Base-by-base conservation (phyloP, 1,140 invertebrate genomes). In the Bradynema listronoti region DNA sequence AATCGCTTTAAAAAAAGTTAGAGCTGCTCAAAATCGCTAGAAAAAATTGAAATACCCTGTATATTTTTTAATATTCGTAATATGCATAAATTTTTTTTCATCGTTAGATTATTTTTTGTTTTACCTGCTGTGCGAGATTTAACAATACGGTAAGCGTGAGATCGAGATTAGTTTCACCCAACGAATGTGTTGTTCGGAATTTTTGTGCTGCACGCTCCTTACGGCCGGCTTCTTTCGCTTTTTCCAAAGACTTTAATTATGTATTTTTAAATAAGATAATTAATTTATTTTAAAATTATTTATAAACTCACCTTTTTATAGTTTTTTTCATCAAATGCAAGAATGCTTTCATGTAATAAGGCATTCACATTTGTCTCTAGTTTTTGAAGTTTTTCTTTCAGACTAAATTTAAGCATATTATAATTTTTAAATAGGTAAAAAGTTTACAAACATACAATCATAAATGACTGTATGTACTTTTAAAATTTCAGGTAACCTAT, bases 181-280 rank as follows among this genome's bases (percentile, higher is more conserved):
- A 32, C 11, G 27, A 32, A 16, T 60, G 45, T 24, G 39, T 25
- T 34, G 33, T 41, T 3, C 58, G 57, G 25, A 58, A 42, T 45
- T 60, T 60, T 9, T 33, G 39, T 14, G 58, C 53, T 42, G 24
- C 58, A 2, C 79, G 62, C 79, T 98, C 93, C 78, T 94, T 87
- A 6, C 88, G 85, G 0, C 89, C 91, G 14, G 92, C 91, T 81
- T 98, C 92, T 80, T 95, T 94, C 0, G 92, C 93, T 79, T 91
- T 88, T 51, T 91, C 87, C 30, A 98, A 79, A 0, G 91, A 86
- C 70, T 82, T 30, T 5, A 24, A 50, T 47, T 9, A 7, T 11
- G 29, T 11, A 47, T 9, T 47, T 47, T 47, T 7, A 7, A 47
- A 47, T 7, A 22, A 47, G 29, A 7, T 9, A 11, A 39, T 39